Evolutionary conservation across 2,797 vertebrate species (phyloP).

Genomic region (Pachyuromys duprasi): DNA sequence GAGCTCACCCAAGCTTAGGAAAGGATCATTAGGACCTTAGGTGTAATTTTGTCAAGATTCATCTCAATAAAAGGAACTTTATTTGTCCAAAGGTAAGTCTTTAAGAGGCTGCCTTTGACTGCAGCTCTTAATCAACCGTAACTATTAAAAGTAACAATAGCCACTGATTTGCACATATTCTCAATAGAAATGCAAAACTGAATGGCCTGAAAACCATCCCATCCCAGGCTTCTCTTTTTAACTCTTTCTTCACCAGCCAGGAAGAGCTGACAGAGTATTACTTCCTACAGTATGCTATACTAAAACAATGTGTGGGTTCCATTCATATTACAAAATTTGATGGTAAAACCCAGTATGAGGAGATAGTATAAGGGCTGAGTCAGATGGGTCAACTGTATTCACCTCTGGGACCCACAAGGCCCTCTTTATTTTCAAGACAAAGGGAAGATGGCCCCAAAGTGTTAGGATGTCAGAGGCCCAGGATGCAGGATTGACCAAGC

Average conservation of each 20-base stretch:
- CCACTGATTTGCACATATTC: constrained; percentile 56
- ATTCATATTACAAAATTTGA: constrained; percentile 18
- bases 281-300: neutral
- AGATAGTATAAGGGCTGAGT: neutral
- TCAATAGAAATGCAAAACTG: constrained; percentile 46
- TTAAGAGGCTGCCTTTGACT: constrained; percentile 90
- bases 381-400: neutral
- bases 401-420: neutral
- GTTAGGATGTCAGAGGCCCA: neutral
- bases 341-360: neutral
- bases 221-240: neutral
- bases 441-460: neutral
- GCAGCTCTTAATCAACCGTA: constrained; percentile 90
- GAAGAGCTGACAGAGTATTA: constrained; percentile 17
- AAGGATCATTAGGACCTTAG: constrained; percentile 94
- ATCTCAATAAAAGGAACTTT: constrained; percentile 92
- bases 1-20: constrained; percentile 85
- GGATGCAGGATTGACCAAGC: neutral
- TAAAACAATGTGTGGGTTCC: constrained; percentile 7
- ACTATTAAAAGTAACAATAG: constrained; percentile 65
- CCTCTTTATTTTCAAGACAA: constrained; percentile 35
- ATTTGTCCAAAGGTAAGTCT: constrained; percentile 93
- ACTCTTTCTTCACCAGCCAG: neutral
- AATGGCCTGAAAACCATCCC: constrained; percentile 7
- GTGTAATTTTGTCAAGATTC: constrained; percentile 93